Evolutionary conservation across 2,113 vertebrate genomes (phyloP), one percentile per base, ranked within the genome.

Genomic region (Merops nubicus): DNA sequence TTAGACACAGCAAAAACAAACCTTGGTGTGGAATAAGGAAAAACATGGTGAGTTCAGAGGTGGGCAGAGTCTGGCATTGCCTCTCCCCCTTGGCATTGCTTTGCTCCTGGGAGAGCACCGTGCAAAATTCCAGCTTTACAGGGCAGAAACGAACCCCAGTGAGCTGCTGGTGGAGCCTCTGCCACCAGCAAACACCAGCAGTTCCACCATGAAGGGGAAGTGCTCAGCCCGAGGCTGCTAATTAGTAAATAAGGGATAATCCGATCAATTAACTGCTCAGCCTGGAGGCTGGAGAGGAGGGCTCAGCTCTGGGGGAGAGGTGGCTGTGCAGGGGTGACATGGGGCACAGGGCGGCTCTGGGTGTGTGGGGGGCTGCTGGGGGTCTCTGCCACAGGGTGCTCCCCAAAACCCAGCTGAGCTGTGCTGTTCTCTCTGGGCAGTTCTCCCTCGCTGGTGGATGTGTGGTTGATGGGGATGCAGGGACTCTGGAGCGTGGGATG

Each of bases 231-330:
- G 11, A 3, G 19, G 80, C 73, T 57, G 87, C 70, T 88, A 40
- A 85, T 93, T 65, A 90, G 67, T 19, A 69, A 88, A 90, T 65
- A 64, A 75, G 31, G 77, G 88, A 76, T 75, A 86, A 96, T 92
- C 91, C 48, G 8, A 83, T 86, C 63, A 85, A 64, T 92, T n/a
- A 57, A 62, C 33, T 2, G 79, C 91, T 86, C 88, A 45, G 75
- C 70, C 59, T 17, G 57, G 54, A 40, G 72, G 77, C 72, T 72
- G 70, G 34, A 45, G 85, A 23, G 72, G 65, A 72, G 79, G 67
- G 72, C 62, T 9, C 56, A 13, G 11, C 69, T 75, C 51, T 60
- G 74, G 18, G 51, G 57, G 43, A 36, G 36, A 16, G 36, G 9
- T 15, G 57, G 73, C n/a, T 18, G 16, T 26, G 51, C 0, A 0